phyloP scores from a whole-genome alignment of 1,140 invertebrate species.

The Leptinotarsa defecta region DNA sequence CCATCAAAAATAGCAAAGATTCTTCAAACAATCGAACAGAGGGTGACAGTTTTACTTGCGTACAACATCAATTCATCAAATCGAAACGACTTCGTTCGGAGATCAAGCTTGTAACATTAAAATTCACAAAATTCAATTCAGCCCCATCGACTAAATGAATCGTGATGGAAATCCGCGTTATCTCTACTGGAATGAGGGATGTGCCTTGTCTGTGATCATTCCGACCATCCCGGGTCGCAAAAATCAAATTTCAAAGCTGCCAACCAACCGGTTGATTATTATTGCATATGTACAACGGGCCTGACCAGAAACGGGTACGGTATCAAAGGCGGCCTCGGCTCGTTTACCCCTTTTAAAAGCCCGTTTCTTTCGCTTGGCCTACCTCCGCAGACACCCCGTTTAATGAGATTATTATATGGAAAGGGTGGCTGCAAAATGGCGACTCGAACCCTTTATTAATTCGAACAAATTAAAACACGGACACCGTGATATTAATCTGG shows the following conservation, averaged over 20 bases:
- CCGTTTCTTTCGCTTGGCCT: constrained; percentile 45
- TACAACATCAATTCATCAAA: constrained; percentile 22
- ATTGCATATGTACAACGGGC: constrained; percentile 34
- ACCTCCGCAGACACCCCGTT: constrained; percentile 44
- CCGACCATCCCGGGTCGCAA: constrained; percentile 32
- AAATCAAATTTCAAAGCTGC: constrained; percentile 45
- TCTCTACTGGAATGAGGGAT: constrained; percentile 33
- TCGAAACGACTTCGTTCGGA: constrained; percentile 24
- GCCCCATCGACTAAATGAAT: constrained; percentile 35
- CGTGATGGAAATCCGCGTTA: constrained; percentile 35
- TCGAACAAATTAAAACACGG: constrained; percentile 44
- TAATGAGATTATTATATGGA: constrained; percentile 51
- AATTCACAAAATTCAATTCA: constrained; percentile 42
- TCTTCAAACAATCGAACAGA: too few relatives aligned
- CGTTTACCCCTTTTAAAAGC: constrained; percentile 39
- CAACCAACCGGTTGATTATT: constrained; percentile 39
- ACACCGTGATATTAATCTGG: constrained; percentile 41
- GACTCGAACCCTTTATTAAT: constrained; percentile 43
- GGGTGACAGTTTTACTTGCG: background rate
- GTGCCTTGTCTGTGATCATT: constrained; percentile 9
- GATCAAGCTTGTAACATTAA: constrained; percentile 32
- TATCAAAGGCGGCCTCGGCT: constrained; percentile 34
- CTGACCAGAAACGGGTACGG: constrained; percentile 4
- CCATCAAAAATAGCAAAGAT: too few relatives aligned
- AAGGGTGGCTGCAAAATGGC: constrained; percentile 43